Evolutionary conservation across 2,797 vertebrate species (phyloP).

Genomic region (Salarias fasciatus): DNA sequence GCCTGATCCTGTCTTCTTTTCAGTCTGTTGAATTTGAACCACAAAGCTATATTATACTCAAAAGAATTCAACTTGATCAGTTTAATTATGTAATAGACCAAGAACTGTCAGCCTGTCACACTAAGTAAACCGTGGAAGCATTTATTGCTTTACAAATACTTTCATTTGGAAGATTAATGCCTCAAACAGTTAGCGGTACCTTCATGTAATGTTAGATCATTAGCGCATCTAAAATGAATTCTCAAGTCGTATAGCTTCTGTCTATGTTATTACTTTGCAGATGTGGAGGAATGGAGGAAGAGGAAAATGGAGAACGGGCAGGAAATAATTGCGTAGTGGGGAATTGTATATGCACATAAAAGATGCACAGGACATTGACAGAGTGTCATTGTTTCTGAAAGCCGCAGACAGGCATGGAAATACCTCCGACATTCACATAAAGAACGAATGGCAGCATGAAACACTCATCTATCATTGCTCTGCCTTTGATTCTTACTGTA

Average conservation of each 20-base stretch:
- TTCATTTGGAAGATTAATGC: too few species aligned
- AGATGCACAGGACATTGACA: slow-evolving; percentile 24
- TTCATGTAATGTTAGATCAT: slow-evolving; percentile 1
- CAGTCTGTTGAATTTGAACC: too few species aligned
- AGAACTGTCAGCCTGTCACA: too few species aligned
- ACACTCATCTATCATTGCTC: slow-evolving; percentile 65
- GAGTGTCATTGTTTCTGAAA: slow-evolving; percentile 32
- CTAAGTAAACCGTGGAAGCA: neutral
- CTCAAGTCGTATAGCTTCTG: neutral
- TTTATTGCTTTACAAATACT: neutral
- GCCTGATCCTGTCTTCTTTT: too few species aligned
- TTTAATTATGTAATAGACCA: too few species aligned
- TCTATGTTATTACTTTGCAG: neutral
- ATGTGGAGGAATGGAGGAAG: slow-evolving; percentile 13
- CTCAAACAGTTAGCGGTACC: too few species aligned
- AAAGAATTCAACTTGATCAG: too few species aligned
- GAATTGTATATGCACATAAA: slow-evolving; percentile 33
- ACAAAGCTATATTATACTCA: too few species aligned
- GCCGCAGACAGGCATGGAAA: slow-evolving; percentile 28
- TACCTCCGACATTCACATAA: slow-evolving; percentile 42
- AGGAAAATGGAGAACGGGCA: neutral
- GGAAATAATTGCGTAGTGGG: slow-evolving; percentile 2
- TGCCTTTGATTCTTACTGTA: slow-evolving; percentile 61
- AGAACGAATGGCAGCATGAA: slow-evolving; percentile 58
- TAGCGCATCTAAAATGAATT: slow-evolving; percentile 1